Evolutionary conservation across 2,797 vertebrate species (phyloP).

Genomic region (Peromyscus attwateri): DNA sequence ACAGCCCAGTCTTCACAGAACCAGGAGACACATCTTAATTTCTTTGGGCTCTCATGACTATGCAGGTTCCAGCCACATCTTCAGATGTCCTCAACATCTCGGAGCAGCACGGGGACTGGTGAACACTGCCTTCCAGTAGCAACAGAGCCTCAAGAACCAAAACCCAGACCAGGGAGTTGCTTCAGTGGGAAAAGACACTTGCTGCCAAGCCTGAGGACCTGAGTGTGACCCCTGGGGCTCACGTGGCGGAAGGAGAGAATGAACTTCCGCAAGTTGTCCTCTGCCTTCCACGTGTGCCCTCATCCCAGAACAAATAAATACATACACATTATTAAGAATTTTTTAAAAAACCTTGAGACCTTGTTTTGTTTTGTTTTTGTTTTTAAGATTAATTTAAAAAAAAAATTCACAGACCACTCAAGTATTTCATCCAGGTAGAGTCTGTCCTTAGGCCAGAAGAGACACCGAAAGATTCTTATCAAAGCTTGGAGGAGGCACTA

Average conservation of each 20-base stretch:
- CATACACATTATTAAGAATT: not conserved
- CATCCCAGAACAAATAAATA: not conserved
- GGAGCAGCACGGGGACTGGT: constrained; percentile 22
- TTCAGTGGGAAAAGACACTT: not conserved
- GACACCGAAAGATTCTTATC: constrained; percentile 67
- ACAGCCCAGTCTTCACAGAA: not conserved
- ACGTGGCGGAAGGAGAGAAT: not conserved
- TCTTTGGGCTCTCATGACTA: not conserved
- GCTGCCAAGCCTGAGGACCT: not conserved
- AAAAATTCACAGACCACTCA: not conserved
- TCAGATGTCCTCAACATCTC: not conserved
- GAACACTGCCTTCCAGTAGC: constrained; percentile 79
- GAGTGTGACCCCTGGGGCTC: not conserved
- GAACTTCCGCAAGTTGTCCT: not conserved
- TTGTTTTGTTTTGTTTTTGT: not conserved
- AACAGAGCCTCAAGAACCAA: constrained; percentile 49
- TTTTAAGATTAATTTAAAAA: not conserved
- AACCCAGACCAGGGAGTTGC: not conserved
- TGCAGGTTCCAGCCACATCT: constrained; percentile 5
- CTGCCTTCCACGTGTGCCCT: not conserved
- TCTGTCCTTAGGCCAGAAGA: constrained; percentile 38
- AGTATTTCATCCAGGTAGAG: constrained; percentile 10
- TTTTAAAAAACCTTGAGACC: not conserved
- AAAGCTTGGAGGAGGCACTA: constrained; percentile 49
- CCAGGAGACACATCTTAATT: not conserved